phyloP scores from a whole-genome alignment of 2,888 invertebrate species.

The Nephrotoma flavescens region DNA sequence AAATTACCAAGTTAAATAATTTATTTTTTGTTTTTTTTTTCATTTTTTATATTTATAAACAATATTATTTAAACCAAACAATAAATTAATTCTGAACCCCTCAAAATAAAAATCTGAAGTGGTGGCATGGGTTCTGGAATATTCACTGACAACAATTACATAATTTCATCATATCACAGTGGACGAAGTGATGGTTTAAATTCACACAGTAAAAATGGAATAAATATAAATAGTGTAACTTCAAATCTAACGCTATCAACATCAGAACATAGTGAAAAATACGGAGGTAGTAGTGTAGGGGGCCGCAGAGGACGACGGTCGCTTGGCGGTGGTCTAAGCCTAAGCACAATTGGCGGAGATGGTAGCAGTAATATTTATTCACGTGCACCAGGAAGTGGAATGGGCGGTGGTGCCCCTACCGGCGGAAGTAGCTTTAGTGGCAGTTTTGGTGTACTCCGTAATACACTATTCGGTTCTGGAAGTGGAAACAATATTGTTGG shows the following conservation, averaged over 20 bases:
- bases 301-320: neutral
- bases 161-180: slow-evolving; percentile 4
- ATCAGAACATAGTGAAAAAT: slow-evolving; percentile 4
- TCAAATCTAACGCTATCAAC: slow-evolving; percentile 2
- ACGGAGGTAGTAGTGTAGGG: neutral
- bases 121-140: slow-evolving; percentile 6
- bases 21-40: neutral
- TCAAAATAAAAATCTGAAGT: neutral
- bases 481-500: slow-evolving; percentile 5
- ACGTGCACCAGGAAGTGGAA: neutral
- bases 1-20: neutral
- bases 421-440: neutral
- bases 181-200: neutral
- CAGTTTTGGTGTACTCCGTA: neutral
- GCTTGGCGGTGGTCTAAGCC: neutral
- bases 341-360: neutral
- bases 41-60: neutral
- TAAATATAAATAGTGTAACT: neutral
- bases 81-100: neutral
- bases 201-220: neutral
- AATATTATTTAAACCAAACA: neutral
- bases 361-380: neutral
- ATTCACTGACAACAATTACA: slow-evolving; percentile 3
- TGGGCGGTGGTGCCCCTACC: neutral
- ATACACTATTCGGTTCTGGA: slow-evolving; percentile 2